Evolutionary conservation across 2,113 vertebrate species (phyloP).

Genomic region (Lophochroa leadbeateri): DNA sequence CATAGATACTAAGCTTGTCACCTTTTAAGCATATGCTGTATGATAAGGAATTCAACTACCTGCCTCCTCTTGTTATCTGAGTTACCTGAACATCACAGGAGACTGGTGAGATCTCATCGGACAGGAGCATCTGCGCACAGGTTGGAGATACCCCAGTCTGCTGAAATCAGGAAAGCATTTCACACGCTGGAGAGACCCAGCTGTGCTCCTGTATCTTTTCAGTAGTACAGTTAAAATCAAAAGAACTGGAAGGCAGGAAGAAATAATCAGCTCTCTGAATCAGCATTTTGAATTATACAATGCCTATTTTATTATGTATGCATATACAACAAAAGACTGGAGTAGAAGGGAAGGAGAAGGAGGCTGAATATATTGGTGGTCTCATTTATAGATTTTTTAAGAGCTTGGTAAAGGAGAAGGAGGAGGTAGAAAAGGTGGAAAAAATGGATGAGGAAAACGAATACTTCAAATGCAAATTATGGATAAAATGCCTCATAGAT

Average conservation of each 20-base stretch:
- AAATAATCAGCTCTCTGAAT: not conserved
- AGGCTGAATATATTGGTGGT: not conserved
- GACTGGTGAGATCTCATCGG: not conserved
- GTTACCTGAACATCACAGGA: not conserved
- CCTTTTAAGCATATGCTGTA: not conserved
- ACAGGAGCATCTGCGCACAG: not conserved
- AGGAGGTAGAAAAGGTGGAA: not conserved
- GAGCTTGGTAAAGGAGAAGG: not conserved
- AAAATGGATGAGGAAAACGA: not conserved
- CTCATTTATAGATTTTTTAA: not conserved
- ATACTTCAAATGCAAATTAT: not conserved
- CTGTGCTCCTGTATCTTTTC: not conserved
- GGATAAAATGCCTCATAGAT: not conserved
- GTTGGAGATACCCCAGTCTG: not conserved
- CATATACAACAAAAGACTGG: not conserved
- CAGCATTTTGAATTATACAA: not conserved
- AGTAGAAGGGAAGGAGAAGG: not conserved
- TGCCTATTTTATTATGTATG: not conserved
- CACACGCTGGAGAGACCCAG: not conserved
- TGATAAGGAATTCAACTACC: not conserved
- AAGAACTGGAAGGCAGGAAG: not conserved
- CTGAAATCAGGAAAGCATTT: not conserved
- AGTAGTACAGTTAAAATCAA: not conserved
- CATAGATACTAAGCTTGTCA: not conserved
- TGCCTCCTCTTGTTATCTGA: not conserved